Evolutionary conservation across 2,888 invertebrate genomes (phyloP).

Genomic region (Synanthedon myopaeformis): DNA sequence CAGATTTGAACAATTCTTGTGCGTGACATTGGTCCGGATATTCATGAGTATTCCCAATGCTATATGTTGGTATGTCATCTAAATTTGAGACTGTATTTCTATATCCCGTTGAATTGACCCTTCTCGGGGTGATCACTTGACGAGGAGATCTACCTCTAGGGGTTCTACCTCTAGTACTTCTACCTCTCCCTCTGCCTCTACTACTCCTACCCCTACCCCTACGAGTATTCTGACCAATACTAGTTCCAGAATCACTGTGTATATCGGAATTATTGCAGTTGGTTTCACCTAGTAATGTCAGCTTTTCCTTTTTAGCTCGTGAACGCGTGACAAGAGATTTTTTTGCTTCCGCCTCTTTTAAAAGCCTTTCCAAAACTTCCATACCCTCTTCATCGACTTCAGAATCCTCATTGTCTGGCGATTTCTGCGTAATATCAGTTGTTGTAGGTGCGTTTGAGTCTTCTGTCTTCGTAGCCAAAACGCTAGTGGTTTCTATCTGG

Average conservation of each 20-base stretch:
- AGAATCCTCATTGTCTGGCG: slow-evolving; percentile 8
- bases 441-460: background rate
- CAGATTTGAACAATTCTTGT: slow-evolving; percentile 27
- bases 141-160: background rate
- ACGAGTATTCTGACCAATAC: slow-evolving; percentile 8
- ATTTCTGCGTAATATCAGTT: slow-evolving; percentile 11
- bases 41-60: slow-evolving; percentile 45
- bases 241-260: slow-evolving; percentile 1
- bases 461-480: slow-evolving; percentile 17
- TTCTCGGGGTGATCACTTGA: background rate
- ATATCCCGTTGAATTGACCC: background rate
- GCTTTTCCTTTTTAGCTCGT: background rate
- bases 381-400: slow-evolving; percentile 4
- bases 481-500: slow-evolving; percentile 16
- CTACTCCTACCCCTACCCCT: slow-evolving; percentile 3
- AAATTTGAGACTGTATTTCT: background rate
- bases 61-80: slow-evolving; percentile 20
- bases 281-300: background rate
- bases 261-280: background rate
- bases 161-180: background rate
- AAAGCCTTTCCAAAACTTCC: background rate
- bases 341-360: background rate
- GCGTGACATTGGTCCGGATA: slow-evolving; percentile 36
- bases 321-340: background rate
- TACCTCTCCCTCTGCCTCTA: background rate